Evolutionary conservation across 2,888 invertebrate species (phyloP).

Genomic region (Oscheius onirici): DNA sequence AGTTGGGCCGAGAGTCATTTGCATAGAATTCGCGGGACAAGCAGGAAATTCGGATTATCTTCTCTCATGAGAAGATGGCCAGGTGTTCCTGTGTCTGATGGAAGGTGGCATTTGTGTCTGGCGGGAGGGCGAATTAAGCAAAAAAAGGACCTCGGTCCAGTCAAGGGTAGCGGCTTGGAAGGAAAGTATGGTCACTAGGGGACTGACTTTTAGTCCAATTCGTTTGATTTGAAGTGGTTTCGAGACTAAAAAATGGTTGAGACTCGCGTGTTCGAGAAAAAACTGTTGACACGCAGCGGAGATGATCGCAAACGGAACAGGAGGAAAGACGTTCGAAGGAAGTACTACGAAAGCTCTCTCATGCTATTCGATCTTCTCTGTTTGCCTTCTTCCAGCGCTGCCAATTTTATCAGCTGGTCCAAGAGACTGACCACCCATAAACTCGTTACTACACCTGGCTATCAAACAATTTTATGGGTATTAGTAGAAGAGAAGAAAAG

Average conservation of each 20-base stretch:
- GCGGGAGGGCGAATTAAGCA: neutral
- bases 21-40: neutral
- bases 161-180: slow-evolving; percentile 27
- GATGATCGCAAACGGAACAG: neutral
- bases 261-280: too few species aligned
- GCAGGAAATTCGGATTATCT: neutral
- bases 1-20: slow-evolving; percentile 6
- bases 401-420: slow-evolving; percentile 31
- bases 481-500: neutral
- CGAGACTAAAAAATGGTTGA: too few species aligned
- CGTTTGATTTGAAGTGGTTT: too few species aligned
- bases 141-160: slow-evolving; percentile 10
- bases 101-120: neutral
- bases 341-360: slow-evolving; percentile 7
- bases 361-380: slow-evolving; percentile 29
- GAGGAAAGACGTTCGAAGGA: neutral
- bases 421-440: slow-evolving; percentile 1
- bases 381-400: slow-evolving; percentile 26
- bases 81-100: neutral
- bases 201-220: neutral
- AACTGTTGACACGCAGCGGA: neutral
- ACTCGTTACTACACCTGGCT: neutral
- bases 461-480: neutral
- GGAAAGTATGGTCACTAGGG: slow-evolving; percentile 5
- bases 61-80: neutral